Conservation (phyloP, 2,888 invertebrate species). For the Mesorhabditis spiculigera region DNA sequence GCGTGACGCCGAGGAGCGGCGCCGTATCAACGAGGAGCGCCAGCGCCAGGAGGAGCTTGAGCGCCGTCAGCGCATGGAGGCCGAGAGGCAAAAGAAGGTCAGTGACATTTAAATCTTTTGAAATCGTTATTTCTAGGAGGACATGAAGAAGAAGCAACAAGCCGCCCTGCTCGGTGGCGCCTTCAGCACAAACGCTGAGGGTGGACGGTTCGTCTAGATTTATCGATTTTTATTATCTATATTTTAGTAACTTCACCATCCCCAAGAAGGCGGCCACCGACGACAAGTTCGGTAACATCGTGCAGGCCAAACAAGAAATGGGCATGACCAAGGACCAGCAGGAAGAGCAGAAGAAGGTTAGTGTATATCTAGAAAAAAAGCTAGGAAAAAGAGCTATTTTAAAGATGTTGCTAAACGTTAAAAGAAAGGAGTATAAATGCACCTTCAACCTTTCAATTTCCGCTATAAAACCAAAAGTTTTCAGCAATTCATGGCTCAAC, state of each 20-base stretch:
- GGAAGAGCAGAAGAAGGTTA: slow-evolving; percentile 81
- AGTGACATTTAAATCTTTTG: neutral
- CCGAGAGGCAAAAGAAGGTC: slow-evolving; percentile 42
- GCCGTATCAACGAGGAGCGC: slow-evolving; percentile 49
- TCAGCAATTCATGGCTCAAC: slow-evolving; percentile 21
- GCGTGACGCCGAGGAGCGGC: slow-evolving; percentile 45
- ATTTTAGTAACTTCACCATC: slow-evolving; percentile 32
- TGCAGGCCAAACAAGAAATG: slow-evolving; percentile 88
- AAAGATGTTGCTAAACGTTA: neutral
- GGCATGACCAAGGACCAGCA: slow-evolving; percentile 99
- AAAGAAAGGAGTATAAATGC: slow-evolving; percentile 15
- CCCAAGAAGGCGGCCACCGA: slow-evolving; percentile 45
- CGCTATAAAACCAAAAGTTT: slow-evolving; percentile 24
- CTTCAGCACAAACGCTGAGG: slow-evolving; percentile 19
- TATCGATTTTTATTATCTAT: neutral
- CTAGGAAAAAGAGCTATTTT: neutral
- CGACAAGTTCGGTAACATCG: slow-evolving; percentile 69
- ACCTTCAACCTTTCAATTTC: slow-evolving; percentile 46
- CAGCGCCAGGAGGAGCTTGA: slow-evolving; percentile 49
- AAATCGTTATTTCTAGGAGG: slow-evolving; percentile 21
- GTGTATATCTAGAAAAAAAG: neutral
- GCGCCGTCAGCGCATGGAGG: slow-evolving; percentile 43
- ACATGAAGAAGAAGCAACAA: slow-evolving; percentile 51
- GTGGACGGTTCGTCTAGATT: slow-evolving; percentile 19
- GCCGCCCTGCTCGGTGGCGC: slow-evolving; percentile 25